phyloP scores from a whole-genome alignment of 2,888 invertebrate genomes.

The Selenia dentaria region DNA sequence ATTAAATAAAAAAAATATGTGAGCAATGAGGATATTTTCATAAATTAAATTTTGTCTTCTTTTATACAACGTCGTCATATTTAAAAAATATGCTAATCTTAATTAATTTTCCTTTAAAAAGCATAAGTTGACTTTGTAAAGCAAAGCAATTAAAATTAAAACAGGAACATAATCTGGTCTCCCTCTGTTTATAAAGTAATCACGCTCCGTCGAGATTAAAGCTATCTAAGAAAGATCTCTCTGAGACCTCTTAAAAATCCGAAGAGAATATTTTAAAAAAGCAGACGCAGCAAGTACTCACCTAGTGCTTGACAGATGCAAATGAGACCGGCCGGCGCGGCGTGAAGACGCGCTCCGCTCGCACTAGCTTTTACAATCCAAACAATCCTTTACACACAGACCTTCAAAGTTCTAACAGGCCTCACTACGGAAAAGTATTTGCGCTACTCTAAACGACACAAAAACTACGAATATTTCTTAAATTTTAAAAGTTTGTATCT shows the following conservation, averaged over 20 bases:
- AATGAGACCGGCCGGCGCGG: conserved; percentile 64
- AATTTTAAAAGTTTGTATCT: conserved; percentile 33
- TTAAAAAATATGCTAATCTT: too few relatives aligned
- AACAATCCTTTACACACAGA: conserved; percentile 65
- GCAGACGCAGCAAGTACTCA: conserved; percentile 64
- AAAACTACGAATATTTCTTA: conserved; percentile 21
- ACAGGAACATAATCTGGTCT: conserved; percentile 34
- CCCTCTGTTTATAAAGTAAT: conserved; percentile 42
- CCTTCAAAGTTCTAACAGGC: conserved; percentile 52
- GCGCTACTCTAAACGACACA: conserved; percentile 40
- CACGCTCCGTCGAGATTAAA: conserved; percentile 46
- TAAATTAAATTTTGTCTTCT: too few relatives aligned
- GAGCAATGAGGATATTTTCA: too few relatives aligned
- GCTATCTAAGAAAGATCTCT: conserved; percentile 45
- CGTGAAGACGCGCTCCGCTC: conserved; percentile 52
- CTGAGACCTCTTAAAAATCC: conserved; percentile 47
- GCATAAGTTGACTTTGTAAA: neutral
- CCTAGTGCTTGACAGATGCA: conserved; percentile 73
- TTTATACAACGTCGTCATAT: too few relatives aligned
- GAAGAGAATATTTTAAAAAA: conserved; percentile 57
- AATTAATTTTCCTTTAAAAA: too few relatives aligned
- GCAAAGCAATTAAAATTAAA: conserved; percentile 35
- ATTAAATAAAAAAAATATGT: too few relatives aligned
- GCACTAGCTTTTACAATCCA: conserved; percentile 66
- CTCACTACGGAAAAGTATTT: conserved; percentile 47